These are phyloP conservation scores for Drosophila melanogaster DNA, from an alignment of 1,140 invertebrate genomes.

Conservation along the genomic window Release_6_plus_ISO1_MT NT_037436.4:2023001-2023500, in stretches of 20 bases:
- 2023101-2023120: slow-evolving; percentile 39
- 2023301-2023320: slow-evolving; percentile 58
- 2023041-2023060: slow-evolving; percentile 31
- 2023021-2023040: slow-evolving; percentile 44
- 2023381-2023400: slow-evolving; percentile 42
- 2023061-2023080: slow-evolving; percentile 19
- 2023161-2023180: slow-evolving; percentile 52
- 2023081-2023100: slow-evolving; percentile 48
- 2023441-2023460: background rate
- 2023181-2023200: slow-evolving; percentile 51
- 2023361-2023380: slow-evolving; percentile 53
- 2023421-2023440: background rate
- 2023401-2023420: slow-evolving; percentile 9
- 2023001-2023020: slow-evolving; percentile 34
- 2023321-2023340: slow-evolving; percentile 43
- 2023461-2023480: background rate
- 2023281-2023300: slow-evolving; percentile 47
- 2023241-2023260: slow-evolving; percentile 59
- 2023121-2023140: slow-evolving; percentile 52
- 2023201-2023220: slow-evolving; percentile 25
- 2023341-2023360: slow-evolving; percentile 56
- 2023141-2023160: slow-evolving; percentile 49
- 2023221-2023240: slow-evolving; percentile 42
- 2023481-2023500: too few relatives aligned
- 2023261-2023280: slow-evolving; percentile 16